Base-by-base conservation (phyloP, 64 coral and sea anemone genomes). In the Pocillopora verrucosa region DNA sequence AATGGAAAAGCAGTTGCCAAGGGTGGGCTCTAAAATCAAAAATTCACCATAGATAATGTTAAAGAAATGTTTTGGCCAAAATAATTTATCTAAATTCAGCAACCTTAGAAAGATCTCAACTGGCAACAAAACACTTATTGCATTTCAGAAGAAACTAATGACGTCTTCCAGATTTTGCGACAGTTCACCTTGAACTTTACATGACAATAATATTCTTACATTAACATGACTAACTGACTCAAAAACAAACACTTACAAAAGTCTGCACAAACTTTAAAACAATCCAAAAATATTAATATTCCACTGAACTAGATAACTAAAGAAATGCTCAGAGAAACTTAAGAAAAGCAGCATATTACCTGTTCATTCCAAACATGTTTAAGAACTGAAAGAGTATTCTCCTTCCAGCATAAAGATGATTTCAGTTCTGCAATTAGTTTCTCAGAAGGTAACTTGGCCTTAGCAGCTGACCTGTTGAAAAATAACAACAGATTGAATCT, bases 311-410 rank as follows among this genome's bases (percentile, higher is more conserved):
- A 14, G n/a, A 36, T 11, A 45, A 25, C 30, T 25, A 56, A 7
- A 25, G 0, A 58, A 84, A 16, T 36, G 34, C 25, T 26, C 30
- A 30, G 22, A 30, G 69, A 22, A 72, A 72, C 41, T 51, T 4
- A 51, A 51, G 41, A 51, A 51, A 51, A 7, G 41, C 41, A 51
- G 41, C 36, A 65, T 16, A n/a, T 74, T 37, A 92, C 94, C 90
- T 96, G 94, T 36, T 96, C 94, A 92, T 89, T 92, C 94, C 94
- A 96, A 61, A 92, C 61, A 64, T 92, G 90, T 57, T 76, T 96
- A 13, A 96, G 67, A 36, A 87, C 90, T 78, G 87, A 82, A 38
- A 96, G 90, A 38, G 87, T 85, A 34, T 90, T 57, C 19, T 96
- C 94, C 61, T 96, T 91, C 94, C 94, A 96, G 65, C 80, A 82